Evolutionary conservation across 92 coral and sea anemone genomes (phyloP), one percentile per base, ranked within the genome.

Genomic region (Phenganax subtilis): DNA sequence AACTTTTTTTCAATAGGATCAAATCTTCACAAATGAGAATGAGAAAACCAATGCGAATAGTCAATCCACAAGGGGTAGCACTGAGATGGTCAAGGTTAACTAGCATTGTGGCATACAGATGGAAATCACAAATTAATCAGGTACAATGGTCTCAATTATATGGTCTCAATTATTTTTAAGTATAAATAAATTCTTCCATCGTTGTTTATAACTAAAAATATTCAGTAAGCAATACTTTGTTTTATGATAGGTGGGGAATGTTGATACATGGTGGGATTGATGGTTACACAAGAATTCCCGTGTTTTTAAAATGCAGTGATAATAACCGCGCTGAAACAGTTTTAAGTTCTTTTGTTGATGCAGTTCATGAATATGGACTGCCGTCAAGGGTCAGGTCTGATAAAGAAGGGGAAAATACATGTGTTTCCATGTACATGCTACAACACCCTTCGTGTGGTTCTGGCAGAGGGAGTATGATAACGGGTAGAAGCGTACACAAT

Each of bases 51-150:
- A 80, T 85, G 88, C 86, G 82, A 25, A 63, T 88, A 57, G 53
- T 75, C 47, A 84, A 88, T 47, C 91, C 86, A 8, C 84, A 85
- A 37, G 86, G 91, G 12, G 84, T 81, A 20, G 88, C 86, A 31
- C 65, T 53, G 73, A 81, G 86, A 84, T 88, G 90, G 90, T 54
- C 84, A 12, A 59, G 74, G 5, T 29, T 85, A 8, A 88, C 77
- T 89, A 58, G 81, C 87, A 80, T 73, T 89, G 71, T 88, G 91
- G 90, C 90, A 87, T 57, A 80, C 80, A 80, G 87, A 84, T 74
- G 90, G 90, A 20, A 82, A 87, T 65, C 90, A 87, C 62, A 89
- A 89, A 80, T 78, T 89, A 6, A 86, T 88, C 53, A 66, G 89
- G 91, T 88, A 70, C 8, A 64, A 0, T 20, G 0, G 1, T 12